Conservation (phyloP, 2,797 vertebrate species). For the Syngnathus rostellatus region DNA sequence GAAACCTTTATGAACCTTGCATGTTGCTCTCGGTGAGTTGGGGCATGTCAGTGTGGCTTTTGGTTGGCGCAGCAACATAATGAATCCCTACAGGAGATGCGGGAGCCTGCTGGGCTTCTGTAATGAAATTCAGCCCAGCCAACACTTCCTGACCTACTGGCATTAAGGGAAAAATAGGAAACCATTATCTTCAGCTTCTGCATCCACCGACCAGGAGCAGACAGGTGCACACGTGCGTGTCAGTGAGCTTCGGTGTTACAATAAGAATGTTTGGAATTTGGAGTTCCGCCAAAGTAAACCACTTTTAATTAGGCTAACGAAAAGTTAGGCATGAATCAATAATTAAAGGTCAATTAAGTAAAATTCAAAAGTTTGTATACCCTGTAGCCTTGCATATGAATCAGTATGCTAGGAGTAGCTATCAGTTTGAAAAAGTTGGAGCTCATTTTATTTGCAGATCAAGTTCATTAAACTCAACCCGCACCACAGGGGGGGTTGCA, state of each 20-base stretch:
- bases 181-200: conserved; percentile 63
- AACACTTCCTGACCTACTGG: conserved; percentile 72
- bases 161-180: conserved; percentile 69
- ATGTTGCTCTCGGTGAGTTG: conserved; percentile 26
- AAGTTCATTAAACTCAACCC: conserved; percentile 46
- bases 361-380: too few relatives aligned
- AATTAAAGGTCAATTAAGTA: too few relatives aligned
- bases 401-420: neutral
- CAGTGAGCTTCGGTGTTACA: neutral
- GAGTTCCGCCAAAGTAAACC: conserved; percentile 29
- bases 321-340: too few relatives aligned
- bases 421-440: neutral
- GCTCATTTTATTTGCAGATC: conserved; percentile 44
- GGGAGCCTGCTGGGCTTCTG: conserved; percentile 46
- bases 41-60: neutral
- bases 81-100: conserved; percentile 70
- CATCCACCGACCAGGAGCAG: conserved; percentile 26
- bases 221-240: conserved; percentile 18
- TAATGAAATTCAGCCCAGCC: conserved; percentile 70
- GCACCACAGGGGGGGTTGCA: conserved; percentile 9
- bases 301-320: conserved; percentile 6
- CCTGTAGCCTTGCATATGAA: too few relatives aligned
- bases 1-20: conserved; percentile 23
- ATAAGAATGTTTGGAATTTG: neutral
- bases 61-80: conserved; percentile 37